phyloP scores from a whole-genome alignment of 2,888 invertebrate genomes.

The Thecocarcelia acutangulata region DNA sequence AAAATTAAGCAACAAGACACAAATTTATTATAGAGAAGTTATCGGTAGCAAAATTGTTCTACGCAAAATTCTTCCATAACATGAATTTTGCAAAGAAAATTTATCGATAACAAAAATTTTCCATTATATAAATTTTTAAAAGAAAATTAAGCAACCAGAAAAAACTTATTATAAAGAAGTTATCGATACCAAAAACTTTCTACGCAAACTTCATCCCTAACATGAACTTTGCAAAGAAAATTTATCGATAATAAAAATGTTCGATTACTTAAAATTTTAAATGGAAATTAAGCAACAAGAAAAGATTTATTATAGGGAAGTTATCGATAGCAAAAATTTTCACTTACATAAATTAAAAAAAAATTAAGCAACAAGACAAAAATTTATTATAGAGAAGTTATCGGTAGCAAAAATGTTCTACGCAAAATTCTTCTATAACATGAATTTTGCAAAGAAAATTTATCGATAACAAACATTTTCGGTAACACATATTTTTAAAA shows the following conservation, averaged over 20 bases:
- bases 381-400: no score
- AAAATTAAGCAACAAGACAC: not conserved
- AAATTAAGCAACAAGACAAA: not conserved
- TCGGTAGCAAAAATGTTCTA: not conserved
- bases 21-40: no score
- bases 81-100: not conserved
- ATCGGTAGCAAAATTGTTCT: not conserved
- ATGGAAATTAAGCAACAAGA: no score
- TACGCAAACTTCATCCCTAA: not conserved
- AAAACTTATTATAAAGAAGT: not conserved
- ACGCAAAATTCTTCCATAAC: not conserved
- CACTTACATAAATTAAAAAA: not conserved
- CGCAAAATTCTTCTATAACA: not conserved
- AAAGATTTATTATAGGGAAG: not conserved
- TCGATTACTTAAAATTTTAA: no score
- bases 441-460: not conserved
- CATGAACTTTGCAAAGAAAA: not conserved
- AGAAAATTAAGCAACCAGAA: not conserved
- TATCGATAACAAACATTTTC: not conserved
- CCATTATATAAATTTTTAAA: not conserved
- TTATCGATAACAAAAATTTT: not conserved
- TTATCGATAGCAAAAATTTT: slow-evolving; percentile 15
- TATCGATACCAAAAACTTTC: not conserved
- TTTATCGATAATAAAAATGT: slow-evolving; percentile 1
- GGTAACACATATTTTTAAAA: not conserved